These are phyloP conservation scores for Zoanthus solanderi DNA, from an alignment of 92 coral and sea anemone species.

Conservation along the genomic window DNA sequence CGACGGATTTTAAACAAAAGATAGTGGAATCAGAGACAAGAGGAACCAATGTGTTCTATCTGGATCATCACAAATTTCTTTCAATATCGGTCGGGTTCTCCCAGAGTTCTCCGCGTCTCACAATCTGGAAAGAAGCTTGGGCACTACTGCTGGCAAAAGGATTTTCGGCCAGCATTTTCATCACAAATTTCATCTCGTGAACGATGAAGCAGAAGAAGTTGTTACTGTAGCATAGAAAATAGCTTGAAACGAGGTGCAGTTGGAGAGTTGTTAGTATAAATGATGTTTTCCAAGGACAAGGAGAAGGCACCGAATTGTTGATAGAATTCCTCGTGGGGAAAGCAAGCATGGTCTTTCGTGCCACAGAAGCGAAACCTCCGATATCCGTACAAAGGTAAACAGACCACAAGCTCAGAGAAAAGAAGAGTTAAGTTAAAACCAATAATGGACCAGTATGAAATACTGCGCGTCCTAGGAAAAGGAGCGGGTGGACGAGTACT, in stretches of 20 bases:
- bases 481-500: constrained; percentile 93
- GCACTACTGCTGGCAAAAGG: background rate
- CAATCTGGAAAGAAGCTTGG: background rate
- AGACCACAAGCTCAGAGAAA: background rate
- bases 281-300: no score
- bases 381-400: background rate
- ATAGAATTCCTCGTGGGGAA: background rate
- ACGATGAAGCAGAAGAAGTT: background rate
- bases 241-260: no score
- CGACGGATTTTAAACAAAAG: background rate
- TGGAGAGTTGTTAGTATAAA: no score
- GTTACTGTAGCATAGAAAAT: no score
- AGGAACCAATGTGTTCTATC: background rate
- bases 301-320: background rate
- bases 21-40: background rate
- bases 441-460: constrained; percentile 84
- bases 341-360: background rate
- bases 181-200: background rate
- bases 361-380: background rate
- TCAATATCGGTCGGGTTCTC: background rate
- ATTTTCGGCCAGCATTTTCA: background rate
- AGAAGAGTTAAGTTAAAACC: background rate
- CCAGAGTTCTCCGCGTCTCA: constrained; percentile 26
- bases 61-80: background rate
- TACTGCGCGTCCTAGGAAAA: constrained; percentile 77